A percentile compares a stretch with the other conserved stretches of the same genome.
Evolutionary conservation across 2,113 vertebrate species (phyloP).

Genomic region (Ardeotis arabs): DNA sequence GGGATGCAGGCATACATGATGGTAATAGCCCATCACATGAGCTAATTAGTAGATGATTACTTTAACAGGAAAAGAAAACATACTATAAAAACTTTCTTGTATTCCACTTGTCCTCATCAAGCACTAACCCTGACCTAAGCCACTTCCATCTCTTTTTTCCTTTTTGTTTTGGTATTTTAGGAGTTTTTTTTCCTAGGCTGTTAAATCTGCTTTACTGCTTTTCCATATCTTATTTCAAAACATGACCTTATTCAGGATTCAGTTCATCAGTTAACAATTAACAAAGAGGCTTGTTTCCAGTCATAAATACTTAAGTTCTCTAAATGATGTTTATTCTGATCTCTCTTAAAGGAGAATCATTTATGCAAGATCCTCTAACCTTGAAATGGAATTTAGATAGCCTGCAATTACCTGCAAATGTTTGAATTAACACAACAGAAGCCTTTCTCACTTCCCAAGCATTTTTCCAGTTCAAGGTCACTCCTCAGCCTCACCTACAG

Average conservation of each 20-base stretch:
- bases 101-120: neutral
- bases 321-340: conserved; percentile 9
- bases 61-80: neutral
- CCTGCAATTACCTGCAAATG: neutral
- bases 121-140: neutral
- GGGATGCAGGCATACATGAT: neutral
- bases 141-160: neutral
- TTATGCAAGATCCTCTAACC: neutral
- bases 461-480: neutral
- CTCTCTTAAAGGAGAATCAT: neutral
- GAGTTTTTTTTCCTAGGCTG: neutral
- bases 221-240: conserved; percentile 28
- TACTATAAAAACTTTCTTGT: neutral
- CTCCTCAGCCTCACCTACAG: neutral
- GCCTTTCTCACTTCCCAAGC: neutral
- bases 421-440: neutral
- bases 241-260: neutral
- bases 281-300: conserved; percentile 3
- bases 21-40: neutral
- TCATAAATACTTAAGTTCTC: neutral
- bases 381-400: conserved; percentile 5
- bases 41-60: neutral
- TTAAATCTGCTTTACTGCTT: neutral
- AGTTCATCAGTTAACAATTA: conserved; percentile 14
- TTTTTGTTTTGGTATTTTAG: neutral